Evolutionary conservation across 2,113 vertebrate species (phyloP).

Genomic region (Orycteropus afer): DNA sequence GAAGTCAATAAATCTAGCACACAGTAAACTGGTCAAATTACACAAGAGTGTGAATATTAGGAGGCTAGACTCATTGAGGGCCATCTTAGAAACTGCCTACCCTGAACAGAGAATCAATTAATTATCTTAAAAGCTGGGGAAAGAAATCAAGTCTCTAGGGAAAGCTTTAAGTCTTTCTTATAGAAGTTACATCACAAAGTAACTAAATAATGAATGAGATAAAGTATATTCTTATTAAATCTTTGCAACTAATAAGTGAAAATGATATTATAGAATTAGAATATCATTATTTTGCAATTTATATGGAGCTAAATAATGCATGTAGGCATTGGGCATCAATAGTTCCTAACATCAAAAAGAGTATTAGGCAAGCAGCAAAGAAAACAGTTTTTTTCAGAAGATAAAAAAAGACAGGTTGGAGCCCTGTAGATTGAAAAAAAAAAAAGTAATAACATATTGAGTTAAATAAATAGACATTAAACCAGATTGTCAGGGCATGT

Average conservation of each 20-base stretch:
- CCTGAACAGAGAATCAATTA: not conserved
- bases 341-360: not conserved
- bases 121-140: not conserved
- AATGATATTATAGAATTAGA: not conserved
- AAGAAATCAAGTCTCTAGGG: not conserved
- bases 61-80: not conserved
- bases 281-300: not conserved
- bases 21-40: not conserved
- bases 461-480: not conserved
- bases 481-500: not conserved
- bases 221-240: not conserved
- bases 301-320: not conserved
- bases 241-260: not conserved
- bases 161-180: not conserved
- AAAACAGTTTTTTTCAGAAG: not conserved
- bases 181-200: not conserved
- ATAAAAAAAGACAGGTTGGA: not conserved
- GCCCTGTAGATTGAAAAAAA: not conserved
- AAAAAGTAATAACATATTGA: not conserved
- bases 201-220: not conserved
- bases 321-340: not conserved
- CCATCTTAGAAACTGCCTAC: not conserved
- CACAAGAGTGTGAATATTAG: too few species aligned
- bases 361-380: not conserved
- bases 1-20: not conserved